Base-by-base conservation (phyloP, 1,140 invertebrate genomes). In the Leptopilina boulardi region DNA sequence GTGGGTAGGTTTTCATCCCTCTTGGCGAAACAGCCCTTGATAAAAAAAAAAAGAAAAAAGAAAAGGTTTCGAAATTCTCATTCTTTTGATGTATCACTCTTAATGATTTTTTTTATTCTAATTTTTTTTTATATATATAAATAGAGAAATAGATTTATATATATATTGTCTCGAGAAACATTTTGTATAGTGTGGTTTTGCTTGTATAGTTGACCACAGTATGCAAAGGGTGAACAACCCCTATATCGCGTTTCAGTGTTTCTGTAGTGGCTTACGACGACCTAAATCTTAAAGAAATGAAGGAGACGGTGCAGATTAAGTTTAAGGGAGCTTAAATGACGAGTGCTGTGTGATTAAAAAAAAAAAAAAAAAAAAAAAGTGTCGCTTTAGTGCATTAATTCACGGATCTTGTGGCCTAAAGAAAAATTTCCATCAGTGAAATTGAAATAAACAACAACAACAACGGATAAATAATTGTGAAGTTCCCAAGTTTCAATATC, bases 211-310 rank as follows among this genome's bases (percentile, higher is more conserved):
- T 15, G 34, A 38, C 34, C 34, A 38, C 26, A n/a, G 23, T n/a
- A 66, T 15, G 23, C 23, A 66, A 30, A 66, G 21, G 59, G 59
- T 66, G 59, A 66, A 66, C 11, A 66, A 34, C 59, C 26, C 23
- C 73, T 78, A n/a, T n/a, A 70, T 78, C 79, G 79, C 82, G 77
- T 83, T 84, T 72, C 80, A 83, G 84, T 85, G 80, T 76, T 74
- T 76, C 78, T 56, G 76, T 76, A 77, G 78, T 85, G 77, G 79
- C 75, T 79, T 70, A 44, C 82, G 59, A 82, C 77, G 78, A 83
- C 44, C 72, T 77, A 74, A 74, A 81, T 79, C 66, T 73, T 47
- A n/a, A 71, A 75, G 70, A 77, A 72, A 75, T 66, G 56, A 71
- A 75, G 23, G 74, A 59, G 77, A 73, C 54, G 71, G 26, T 71